phyloP scores from a whole-genome alignment of 1,140 invertebrate genomes.

The Brachionus rotundiformis region DNA sequence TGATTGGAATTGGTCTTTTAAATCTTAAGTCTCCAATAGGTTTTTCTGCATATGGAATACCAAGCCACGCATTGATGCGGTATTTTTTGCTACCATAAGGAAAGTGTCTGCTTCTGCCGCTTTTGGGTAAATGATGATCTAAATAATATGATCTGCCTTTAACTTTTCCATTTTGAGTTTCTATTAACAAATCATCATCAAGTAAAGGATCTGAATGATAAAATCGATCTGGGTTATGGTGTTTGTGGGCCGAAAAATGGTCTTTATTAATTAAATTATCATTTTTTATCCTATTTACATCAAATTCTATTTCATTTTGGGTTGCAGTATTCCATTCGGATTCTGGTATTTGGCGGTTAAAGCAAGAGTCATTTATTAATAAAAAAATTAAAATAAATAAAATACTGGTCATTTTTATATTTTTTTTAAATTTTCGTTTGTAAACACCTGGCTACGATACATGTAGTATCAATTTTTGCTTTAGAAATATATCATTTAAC shows the following conservation, averaged over 20 bases:
- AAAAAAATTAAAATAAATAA: slow-evolving; percentile 36
- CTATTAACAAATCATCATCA: not conserved
- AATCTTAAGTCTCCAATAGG: slow-evolving; percentile 55
- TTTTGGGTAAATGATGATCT: slow-evolving; percentile 28
- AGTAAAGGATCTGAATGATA: not conserved
- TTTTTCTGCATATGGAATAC: slow-evolving; percentile 55
- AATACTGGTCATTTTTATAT: slow-evolving; percentile 13
- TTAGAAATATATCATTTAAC: too few relatives aligned
- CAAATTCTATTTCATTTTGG: not conserved
- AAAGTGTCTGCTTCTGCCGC: not conserved
- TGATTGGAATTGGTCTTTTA: slow-evolving; percentile 62
- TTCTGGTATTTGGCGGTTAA: not conserved
- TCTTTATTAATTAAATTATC: slow-evolving; percentile 4
- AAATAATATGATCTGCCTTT: slow-evolving; percentile 34
- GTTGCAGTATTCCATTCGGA: not conserved
- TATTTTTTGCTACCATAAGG: slow-evolving; percentile 29
- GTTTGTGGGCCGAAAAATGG: not conserved
- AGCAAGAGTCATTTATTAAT: not conserved
- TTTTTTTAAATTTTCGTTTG: too few relatives aligned
- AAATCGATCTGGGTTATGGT: slow-evolving; percentile 5
- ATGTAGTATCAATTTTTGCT: too few relatives aligned
- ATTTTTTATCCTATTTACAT: slow-evolving; percentile 18
- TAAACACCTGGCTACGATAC: too few relatives aligned
- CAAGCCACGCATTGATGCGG: slow-evolving; percentile 52
- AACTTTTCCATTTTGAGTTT: slow-evolving; percentile 37